Conservation (phyloP, 2,888 invertebrate species). For the Pseudococcus longispinus region DNA sequence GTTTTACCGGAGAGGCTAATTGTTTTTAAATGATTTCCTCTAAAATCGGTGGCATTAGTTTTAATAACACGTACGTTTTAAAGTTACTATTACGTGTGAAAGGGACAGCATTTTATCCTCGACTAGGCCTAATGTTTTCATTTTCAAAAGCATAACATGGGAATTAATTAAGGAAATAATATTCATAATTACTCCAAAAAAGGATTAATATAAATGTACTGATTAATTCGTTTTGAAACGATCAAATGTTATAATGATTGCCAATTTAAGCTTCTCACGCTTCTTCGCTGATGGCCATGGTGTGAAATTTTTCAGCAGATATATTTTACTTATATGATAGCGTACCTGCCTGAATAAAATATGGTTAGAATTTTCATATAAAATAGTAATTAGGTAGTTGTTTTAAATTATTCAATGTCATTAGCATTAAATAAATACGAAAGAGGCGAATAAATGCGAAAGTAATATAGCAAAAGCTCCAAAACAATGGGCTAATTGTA, state of each 20-base stretch:
- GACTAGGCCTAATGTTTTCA: constrained; percentile 36
- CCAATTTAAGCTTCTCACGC: not conserved
- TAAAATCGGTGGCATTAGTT: constrained; percentile 52
- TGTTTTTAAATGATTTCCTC: constrained; percentile 55
- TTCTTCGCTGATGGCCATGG: not conserved
- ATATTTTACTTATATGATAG: not conserved
- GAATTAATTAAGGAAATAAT: constrained; percentile 52
- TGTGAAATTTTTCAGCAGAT: constrained; percentile 15
- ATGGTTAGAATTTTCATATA: not conserved
- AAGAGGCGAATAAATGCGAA: not conserved
- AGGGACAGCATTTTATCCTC: constrained; percentile 26
- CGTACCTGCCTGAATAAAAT: not conserved
- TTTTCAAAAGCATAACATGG: constrained; percentile 35
- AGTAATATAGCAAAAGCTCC: not conserved
- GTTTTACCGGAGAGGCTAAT: constrained; percentile 52
- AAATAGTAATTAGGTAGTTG: constrained; percentile 31
- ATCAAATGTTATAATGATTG: constrained; percentile 38
- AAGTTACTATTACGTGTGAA: constrained; percentile 42
- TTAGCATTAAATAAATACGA: not conserved
- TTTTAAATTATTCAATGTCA: not conserved
- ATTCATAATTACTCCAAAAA: constrained; percentile 40
- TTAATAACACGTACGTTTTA: constrained; percentile 49
- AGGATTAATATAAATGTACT: constrained; percentile 43
- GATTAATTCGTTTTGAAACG: constrained; percentile 37
- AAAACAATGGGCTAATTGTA: not conserved